These are phyloP conservation scores for Cataglyphis cursor DNA, from an alignment of 2,888 invertebrate genomes.

Conservation along the genomic window DNA sequence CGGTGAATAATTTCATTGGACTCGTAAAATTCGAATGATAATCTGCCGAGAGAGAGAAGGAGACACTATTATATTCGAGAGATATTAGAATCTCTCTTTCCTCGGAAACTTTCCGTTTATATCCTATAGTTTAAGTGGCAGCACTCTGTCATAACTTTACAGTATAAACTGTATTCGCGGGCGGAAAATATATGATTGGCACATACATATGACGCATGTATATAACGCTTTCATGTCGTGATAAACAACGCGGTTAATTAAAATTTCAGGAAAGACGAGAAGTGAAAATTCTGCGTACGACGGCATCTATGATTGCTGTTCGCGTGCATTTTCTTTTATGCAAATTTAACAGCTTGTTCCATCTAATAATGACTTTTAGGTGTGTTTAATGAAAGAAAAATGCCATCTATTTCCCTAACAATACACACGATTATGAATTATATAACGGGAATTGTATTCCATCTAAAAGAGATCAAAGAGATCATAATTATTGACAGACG, in stretches of 20 bases:
- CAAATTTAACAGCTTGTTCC: background rate
- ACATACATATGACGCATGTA: background rate
- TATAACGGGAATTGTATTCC: background rate
- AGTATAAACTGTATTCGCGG: background rate
- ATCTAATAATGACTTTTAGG: background rate
- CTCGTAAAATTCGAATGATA: background rate
- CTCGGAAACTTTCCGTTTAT: constrained; percentile 1
- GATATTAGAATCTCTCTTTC: background rate
- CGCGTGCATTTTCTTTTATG: background rate
- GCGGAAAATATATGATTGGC: background rate
- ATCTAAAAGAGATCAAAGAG: background rate
- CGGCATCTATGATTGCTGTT: background rate
- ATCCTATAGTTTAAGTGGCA: background rate
- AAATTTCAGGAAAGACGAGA: constrained; percentile 27
- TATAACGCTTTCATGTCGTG: background rate
- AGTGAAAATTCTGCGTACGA: background rate
- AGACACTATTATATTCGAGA: background rate
- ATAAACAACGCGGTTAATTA: constrained; percentile 30
- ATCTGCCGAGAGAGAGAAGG: background rate
- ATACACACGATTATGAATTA: background rate
- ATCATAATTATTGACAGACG: background rate
- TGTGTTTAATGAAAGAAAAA: background rate
- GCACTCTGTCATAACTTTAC: background rate
- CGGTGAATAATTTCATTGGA: background rate
- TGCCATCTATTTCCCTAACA: background rate